phyloP scores from a whole-genome alignment of 2,797 vertebrate genomes.

The Moxostoma hubbsi region DNA sequence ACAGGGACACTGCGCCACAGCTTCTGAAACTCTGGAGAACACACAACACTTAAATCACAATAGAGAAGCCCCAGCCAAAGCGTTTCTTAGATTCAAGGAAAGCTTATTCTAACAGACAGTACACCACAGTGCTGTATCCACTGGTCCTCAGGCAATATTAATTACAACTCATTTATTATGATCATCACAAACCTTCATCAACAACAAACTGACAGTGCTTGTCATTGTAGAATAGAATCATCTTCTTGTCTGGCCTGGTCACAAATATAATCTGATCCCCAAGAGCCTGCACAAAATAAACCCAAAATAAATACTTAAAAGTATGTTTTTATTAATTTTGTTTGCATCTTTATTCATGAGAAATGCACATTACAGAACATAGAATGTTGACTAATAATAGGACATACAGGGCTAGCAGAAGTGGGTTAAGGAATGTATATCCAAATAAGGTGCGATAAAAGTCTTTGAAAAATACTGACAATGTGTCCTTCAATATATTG shows the following conservation, averaged over 20 bases:
- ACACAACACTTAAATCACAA: not conserved
- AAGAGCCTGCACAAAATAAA: conserved; percentile 81
- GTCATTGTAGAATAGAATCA: conserved; percentile 99
- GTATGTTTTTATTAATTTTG: not conserved
- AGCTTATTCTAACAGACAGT: not conserved
- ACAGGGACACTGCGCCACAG: conserved; percentile 98
- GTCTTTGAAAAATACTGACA: too few species aligned
- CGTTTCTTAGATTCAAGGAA: not conserved
- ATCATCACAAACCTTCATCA: conserved; percentile 87
- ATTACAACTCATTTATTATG: not conserved
- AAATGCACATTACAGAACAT: not conserved
- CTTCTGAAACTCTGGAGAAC: conserved; percentile 91
- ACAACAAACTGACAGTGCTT: conserved; percentile 95
- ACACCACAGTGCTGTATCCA: not conserved
- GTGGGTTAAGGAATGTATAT: not conserved
- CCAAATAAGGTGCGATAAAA: too few species aligned
- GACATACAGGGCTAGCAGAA: not conserved
- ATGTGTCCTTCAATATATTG: too few species aligned
- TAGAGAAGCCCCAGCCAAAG: not conserved
- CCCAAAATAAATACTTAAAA: not conserved
- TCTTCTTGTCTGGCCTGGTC: conserved; percentile 96
- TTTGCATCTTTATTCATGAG: not conserved
- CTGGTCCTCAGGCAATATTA: not conserved
- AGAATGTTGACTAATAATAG: not conserved
- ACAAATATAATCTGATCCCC: conserved; percentile 98